Percentiles rank a stretch among this genome's conserved stretches.
Conservation (phyloP, 2,888 invertebrate species). For the Silvanus unidentatus region DNA sequence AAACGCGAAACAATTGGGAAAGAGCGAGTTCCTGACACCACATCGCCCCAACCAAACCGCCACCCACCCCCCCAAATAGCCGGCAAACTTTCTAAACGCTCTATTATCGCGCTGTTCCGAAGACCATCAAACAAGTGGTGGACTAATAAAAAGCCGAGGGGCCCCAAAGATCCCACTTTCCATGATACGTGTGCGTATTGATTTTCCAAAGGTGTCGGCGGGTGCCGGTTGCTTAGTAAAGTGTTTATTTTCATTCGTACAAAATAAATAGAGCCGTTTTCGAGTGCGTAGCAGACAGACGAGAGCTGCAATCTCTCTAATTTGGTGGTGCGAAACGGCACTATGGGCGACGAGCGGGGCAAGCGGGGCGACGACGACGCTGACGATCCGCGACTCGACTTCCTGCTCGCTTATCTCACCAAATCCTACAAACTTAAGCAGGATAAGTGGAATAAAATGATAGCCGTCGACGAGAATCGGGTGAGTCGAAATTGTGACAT, state of each 20-base stretch:
- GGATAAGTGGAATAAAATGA: slow-evolving; percentile 86
- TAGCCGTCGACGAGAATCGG: slow-evolving; percentile 62
- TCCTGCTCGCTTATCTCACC: slow-evolving; percentile 67
- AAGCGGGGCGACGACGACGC: slow-evolving; percentile 28
- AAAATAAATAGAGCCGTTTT: background rate
- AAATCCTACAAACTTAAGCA: slow-evolving; percentile 72
- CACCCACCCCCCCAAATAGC: too few relatives aligned
- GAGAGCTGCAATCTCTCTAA: background rate
- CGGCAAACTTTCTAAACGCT: too few relatives aligned
- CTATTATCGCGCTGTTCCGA: too few relatives aligned
- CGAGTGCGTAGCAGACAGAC: background rate
- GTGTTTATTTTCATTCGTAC: slow-evolving; percentile 22
- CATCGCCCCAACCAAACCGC: too few relatives aligned
- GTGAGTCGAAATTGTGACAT: slow-evolving; percentile 40
- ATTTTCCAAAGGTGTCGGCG: too few relatives aligned
- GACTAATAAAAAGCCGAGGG: too few relatives aligned
- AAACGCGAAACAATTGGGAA: too few relatives aligned
- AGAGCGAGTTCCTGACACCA: too few relatives aligned
- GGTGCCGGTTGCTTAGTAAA: slow-evolving; percentile 30
- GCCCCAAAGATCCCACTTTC: too few relatives aligned
- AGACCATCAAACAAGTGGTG: too few relatives aligned
- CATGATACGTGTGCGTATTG: too few relatives aligned
- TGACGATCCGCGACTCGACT: slow-evolving; percentile 70
- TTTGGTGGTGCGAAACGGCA: background rate
- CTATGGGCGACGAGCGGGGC: background rate